These are phyloP conservation scores for Dicroscelio sp. DNA, from an alignment of 2,888 invertebrate species.

Conservation along the genomic window DNA sequence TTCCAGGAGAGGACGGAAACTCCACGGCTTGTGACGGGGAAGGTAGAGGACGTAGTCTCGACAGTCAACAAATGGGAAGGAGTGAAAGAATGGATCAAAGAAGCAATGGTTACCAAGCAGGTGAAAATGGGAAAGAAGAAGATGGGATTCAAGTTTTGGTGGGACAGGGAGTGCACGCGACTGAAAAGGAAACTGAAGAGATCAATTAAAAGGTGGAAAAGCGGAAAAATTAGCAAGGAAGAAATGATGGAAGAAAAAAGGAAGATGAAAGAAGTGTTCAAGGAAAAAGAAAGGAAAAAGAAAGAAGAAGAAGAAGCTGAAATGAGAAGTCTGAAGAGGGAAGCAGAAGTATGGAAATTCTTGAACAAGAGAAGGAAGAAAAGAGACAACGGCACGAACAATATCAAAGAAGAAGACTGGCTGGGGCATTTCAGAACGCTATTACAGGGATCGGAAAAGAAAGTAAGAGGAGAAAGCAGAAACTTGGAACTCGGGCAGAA, in stretches of 20 bases:
- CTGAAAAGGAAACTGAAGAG: background rate
- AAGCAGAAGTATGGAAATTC: constrained; percentile 24
- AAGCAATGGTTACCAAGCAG: no score
- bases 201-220: background rate
- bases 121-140: background rate
- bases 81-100: no score
- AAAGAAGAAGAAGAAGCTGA: constrained; percentile 20
- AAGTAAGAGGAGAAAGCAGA: no score
- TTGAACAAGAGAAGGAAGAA: constrained; percentile 48
- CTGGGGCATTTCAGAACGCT: constrained; percentile 46
- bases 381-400: constrained; percentile 17
- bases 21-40: no score
- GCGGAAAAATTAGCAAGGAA: background rate
- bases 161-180: background rate
- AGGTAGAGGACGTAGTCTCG: no score
- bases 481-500: background rate
- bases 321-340: background rate
- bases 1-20: no score
- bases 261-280: background rate
- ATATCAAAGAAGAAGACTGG: constrained; percentile 62
- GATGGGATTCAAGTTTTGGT: background rate
- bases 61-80: no score
- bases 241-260: background rate
- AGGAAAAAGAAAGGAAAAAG: background rate
- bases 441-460: constrained; percentile 22